Percentiles rank a stretch among this genome's conserved stretches.
These are phyloP conservation scores for Melanotus villosus DNA, from an alignment of 2,888 invertebrate species.

Conservation along the genomic window DNA sequence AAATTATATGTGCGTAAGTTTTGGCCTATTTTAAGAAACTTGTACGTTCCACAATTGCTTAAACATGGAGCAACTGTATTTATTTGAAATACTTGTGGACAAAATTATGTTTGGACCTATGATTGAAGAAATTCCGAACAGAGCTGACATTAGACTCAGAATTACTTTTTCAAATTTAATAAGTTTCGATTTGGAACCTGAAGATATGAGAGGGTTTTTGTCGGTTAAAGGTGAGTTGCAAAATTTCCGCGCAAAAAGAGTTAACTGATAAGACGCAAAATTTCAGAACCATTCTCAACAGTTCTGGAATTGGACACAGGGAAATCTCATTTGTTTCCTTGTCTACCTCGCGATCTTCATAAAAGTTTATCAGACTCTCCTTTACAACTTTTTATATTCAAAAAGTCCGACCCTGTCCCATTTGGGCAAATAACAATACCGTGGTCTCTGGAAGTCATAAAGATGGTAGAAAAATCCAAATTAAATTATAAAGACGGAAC, in stretches of 20 bases:
- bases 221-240: conserved; percentile 1
- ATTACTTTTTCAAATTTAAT: conserved; percentile 70
- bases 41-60: not conserved
- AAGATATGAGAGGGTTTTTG: conserved; percentile 61
- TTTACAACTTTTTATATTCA: conserved; percentile 70
- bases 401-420: conserved; percentile 67
- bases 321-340: conserved; percentile 72
- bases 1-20: conserved; percentile 20
- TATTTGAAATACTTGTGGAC: conserved; percentile 73
- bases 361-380: conserved; percentile 69
- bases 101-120: conserved; percentile 68
- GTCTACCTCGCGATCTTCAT: conserved; percentile 69
- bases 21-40: not conserved
- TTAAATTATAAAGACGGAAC: conserved; percentile 58
- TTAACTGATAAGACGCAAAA: too few relatives aligned
- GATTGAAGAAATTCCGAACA: conserved; percentile 63
- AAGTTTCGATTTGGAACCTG: conserved; percentile 70
- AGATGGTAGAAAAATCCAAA: conserved; percentile 68
- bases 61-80: conserved; percentile 71
- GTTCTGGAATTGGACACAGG: conserved; percentile 69
- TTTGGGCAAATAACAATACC: conserved; percentile 68
- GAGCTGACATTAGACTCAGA: conserved; percentile 69
- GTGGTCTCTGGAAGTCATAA: conserved; percentile 70
- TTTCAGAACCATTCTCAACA: conserved; percentile 44
- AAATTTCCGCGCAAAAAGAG: conserved; percentile 34